Conservation (phyloP, 1,140 invertebrate species). For the Choristoneura fumiferana region DNA sequence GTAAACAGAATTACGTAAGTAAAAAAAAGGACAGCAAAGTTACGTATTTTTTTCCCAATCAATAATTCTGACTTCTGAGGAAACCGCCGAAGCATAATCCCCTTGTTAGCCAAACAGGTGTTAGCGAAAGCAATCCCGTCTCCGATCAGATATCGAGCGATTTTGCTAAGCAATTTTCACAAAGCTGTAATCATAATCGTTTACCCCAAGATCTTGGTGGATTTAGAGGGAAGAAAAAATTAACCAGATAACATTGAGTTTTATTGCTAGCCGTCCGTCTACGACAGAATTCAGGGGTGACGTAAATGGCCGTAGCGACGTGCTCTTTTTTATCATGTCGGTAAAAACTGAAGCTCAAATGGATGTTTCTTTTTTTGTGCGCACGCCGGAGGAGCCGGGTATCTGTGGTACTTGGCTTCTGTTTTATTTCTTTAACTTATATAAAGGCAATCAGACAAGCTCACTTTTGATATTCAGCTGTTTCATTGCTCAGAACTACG, state of each 20-base stretch:
- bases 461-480: too few relatives aligned
- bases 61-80: neutral
- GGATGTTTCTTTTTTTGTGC: conserved; percentile 8
- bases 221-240: conserved; percentile 41
- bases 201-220: conserved; percentile 7
- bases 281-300: conserved; percentile 41
- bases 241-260: conserved; percentile 51
- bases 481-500: too few relatives aligned
- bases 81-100: conserved; percentile 1
- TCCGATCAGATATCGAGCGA: conserved; percentile 2
- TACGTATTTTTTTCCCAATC: neutral
- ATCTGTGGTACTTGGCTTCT: neutral
- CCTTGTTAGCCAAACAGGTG: conserved; percentile 17
- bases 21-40: neutral
- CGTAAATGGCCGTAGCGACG: conserved; percentile 34
- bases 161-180: conserved; percentile 13
- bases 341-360: conserved; percentile 25
- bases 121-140: conserved; percentile 7
- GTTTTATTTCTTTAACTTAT: too few relatives aligned
- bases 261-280: conserved; percentile 46
- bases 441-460: too few relatives aligned
- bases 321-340: conserved; percentile 39
- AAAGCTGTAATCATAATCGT: conserved; percentile 16
- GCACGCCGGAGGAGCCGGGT: conserved; percentile 2
- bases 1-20: neutral